Conservation (phyloP, 2,888 invertebrate species). For the Eilema depressum region DNA sequence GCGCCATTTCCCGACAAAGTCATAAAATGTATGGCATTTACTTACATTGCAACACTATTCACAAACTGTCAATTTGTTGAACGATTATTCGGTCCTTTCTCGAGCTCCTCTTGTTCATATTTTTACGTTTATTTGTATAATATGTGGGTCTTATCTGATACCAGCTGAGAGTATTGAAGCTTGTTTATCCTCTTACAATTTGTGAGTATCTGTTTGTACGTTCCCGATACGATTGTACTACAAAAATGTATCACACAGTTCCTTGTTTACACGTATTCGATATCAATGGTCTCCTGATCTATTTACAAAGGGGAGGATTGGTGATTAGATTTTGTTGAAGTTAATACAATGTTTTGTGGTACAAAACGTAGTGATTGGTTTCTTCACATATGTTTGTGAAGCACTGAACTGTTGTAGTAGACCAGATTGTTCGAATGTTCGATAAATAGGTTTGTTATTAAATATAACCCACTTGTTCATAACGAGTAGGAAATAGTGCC, state of each 20-base stretch:
- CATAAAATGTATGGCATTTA: too few species aligned
- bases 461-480: constrained; percentile 54
- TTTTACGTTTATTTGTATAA: constrained; percentile 73
- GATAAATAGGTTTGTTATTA: constrained; percentile 46
- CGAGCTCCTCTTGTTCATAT: constrained; percentile 66
- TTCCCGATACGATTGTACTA: constrained; percentile 24
- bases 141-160: constrained; percentile 74
- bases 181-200: constrained; percentile 56
- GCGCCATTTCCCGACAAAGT: neutral
- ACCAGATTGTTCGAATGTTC: constrained; percentile 31
- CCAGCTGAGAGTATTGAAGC: constrained; percentile 66
- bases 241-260: constrained; percentile 57
- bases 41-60: constrained; percentile 1
- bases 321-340: constrained; percentile 33
- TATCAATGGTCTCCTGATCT: constrained; percentile 67
- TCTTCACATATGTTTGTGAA: constrained; percentile 11
- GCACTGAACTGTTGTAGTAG: constrained; percentile 18
- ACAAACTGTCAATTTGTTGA: constrained; percentile 60
- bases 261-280: constrained; percentile 84
- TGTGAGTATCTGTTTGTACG: constrained; percentile 67
- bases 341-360: constrained; percentile 12
- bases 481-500: constrained; percentile 41
- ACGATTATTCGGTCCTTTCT: constrained; percentile 71
- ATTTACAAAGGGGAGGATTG: constrained; percentile 85
- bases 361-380: constrained; percentile 20